Evolutionary conservation across 2,113 vertebrate genomes (phyloP), one percentile per base, ranked within the genome.

Genomic region (Galbula dea): DNA sequence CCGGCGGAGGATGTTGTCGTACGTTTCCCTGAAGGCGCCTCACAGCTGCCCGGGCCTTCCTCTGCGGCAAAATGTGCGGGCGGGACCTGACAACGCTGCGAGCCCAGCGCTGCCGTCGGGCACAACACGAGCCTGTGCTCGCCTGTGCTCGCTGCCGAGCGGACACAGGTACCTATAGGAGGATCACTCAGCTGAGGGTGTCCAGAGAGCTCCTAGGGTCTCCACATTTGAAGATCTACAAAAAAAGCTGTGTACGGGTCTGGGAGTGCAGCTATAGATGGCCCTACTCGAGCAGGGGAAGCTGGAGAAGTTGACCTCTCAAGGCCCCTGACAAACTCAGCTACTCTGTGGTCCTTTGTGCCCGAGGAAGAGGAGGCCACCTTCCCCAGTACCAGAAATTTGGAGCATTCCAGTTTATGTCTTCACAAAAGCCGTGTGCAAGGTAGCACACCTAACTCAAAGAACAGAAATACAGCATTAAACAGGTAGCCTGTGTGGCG

Each of bases 401-500:
- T 19, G 18, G 65, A 52, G 20, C 37, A 3, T 49, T 34, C 26
- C 15, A 1, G 10, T 37, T 24, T 24, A 2, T 51, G 32, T 21
- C 66, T 67, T 5, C 34, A 12, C 10, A 27, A 29, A n/a, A 66
- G 30, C 39, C 3, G 0, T 2, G 10, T 30, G 12, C 15, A 17
- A 36, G 54, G 48, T 12, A 62, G 37, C 51, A 27, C 54, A 23
- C 17, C 23, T 46, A 29, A 27, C 29, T 49, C 1, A 2, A 59
- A 11, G 49, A 62, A 9, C 2, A 11, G 37, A 30, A 19, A 41
- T 10, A 6, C 23, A 15, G 32, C 34, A 1, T 15, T 68, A 15
- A 81, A 34, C 8, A 1, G 2, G 5, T 7, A 69, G 55, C 18
- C 30, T 3, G 0, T 39, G 49, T 39, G 14, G 39, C 3, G 0